A percentile compares a stretch with the other conserved stretches of the same genome.
phyloP scores from a whole-genome alignment of 2,797 vertebrate genomes.

The Pseudomugil gertrudae region DNA sequence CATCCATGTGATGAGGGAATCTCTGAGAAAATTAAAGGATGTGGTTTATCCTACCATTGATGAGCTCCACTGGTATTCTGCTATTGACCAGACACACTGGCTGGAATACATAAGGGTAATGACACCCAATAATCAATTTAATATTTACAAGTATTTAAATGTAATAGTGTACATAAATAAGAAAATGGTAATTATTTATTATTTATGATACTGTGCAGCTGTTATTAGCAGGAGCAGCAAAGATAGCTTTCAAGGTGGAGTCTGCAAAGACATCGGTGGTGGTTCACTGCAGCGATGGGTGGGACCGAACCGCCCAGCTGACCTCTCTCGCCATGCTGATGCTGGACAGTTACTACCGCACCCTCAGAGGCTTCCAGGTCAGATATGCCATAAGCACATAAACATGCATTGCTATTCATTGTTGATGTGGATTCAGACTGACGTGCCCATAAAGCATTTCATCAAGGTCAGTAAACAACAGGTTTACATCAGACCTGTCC shows the following conservation, averaged over 20 bases:
- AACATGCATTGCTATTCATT: background rate
- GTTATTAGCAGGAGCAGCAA: slow-evolving; percentile 89
- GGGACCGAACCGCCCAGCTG: slow-evolving; percentile 94
- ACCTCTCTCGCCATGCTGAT: slow-evolving; percentile 95
- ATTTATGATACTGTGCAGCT: slow-evolving; percentile 81
- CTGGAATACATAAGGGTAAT: slow-evolving; percentile 86
- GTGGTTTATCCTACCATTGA: slow-evolving; percentile 92
- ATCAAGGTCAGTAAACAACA: too few species aligned
- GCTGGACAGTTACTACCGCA: slow-evolving; percentile 93
- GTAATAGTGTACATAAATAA: too few species aligned
- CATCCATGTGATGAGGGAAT: slow-evolving; percentile 96
- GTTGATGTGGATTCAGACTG: too few species aligned
- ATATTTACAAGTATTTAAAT: background rate
- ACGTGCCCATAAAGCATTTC: too few species aligned
- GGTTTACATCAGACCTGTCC: too few species aligned
- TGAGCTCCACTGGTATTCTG: slow-evolving; percentile 91
- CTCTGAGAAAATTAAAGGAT: slow-evolving; percentile 93
- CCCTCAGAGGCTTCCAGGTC: slow-evolving; percentile 88
- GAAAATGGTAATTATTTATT: too few species aligned
- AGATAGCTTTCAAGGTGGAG: slow-evolving; percentile 92
- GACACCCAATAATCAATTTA: background rate
- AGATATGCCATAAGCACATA: background rate
- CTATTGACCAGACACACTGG: slow-evolving; percentile 93
- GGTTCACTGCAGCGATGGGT: slow-evolving; percentile 94
- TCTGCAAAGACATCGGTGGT: slow-evolving; percentile 93